Evolutionary conservation across 2,888 invertebrate genomes (phyloP).

Genomic region (Slavum lentiscoides): DNA sequence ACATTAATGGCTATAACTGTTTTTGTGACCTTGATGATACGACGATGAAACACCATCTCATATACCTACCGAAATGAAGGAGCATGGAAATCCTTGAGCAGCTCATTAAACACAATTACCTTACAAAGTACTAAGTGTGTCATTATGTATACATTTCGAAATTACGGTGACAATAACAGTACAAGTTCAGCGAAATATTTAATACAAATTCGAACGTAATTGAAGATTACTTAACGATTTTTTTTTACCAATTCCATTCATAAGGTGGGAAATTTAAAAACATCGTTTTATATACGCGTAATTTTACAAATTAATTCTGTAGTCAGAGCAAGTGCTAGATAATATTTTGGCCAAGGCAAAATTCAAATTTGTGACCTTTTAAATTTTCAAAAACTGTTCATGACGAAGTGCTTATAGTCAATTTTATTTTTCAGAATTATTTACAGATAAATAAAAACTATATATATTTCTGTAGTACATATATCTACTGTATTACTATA

Average conservation of each 20-base stretch:
- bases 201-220: slow-evolving; percentile 23
- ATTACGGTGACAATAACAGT: slow-evolving; percentile 43
- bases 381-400: too few relatives aligned
- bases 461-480: too few relatives aligned
- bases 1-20: slow-evolving; percentile 41
- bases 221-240: slow-evolving; percentile 1
- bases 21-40: slow-evolving; percentile 33
- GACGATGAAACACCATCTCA: slow-evolving; percentile 43
- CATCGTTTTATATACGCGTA: neutral
- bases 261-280: neutral
- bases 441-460: too few relatives aligned
- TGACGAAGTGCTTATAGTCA: too few relatives aligned
- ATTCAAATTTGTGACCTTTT: too few relatives aligned
- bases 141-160: slow-evolving; percentile 43
- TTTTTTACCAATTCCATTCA: too few relatives aligned
- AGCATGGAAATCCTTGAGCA: slow-evolving; percentile 38
- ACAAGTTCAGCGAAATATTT: slow-evolving; percentile 42
- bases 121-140: slow-evolving; percentile 48
- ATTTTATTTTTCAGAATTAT: too few relatives aligned
- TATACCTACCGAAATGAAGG: slow-evolving; percentile 37
- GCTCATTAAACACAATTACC: slow-evolving; percentile 51
- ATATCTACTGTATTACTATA: too few relatives aligned
- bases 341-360: too few relatives aligned
- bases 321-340: too few relatives aligned
- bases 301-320: neutral